phyloP scores from a whole-genome alignment of 2,888 invertebrate genomes.

The Diplolepis rosae region DNA sequence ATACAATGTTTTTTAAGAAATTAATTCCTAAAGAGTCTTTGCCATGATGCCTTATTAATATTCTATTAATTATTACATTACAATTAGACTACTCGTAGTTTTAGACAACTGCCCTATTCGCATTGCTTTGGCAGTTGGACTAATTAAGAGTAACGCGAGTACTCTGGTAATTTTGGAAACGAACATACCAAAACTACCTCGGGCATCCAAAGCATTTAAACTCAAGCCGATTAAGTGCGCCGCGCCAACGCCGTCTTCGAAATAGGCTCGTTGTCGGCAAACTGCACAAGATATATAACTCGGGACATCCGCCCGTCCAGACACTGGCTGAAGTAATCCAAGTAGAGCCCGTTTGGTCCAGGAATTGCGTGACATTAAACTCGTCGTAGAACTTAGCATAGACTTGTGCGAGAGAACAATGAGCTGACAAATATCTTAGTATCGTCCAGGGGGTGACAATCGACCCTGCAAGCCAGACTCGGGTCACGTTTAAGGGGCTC shows the following conservation, averaged over 20 bases:
- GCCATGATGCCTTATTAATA: no score
- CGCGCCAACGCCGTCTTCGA: conserved; percentile 37
- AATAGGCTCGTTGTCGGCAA: conserved; percentile 52
- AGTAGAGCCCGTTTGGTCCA: conserved; percentile 50
- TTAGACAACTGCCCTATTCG: neutral
- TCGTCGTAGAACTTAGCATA: conserved; percentile 61
- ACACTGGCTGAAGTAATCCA: conserved; percentile 46
- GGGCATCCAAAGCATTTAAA: conserved; percentile 50
- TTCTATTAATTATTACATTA: neutral
- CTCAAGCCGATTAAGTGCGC: conserved; percentile 47
- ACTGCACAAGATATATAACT: conserved; percentile 51
- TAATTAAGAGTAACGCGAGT: conserved; percentile 60
- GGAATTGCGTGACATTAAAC: conserved; percentile 73
- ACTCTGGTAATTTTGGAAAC: conserved; percentile 47
- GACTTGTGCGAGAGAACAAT: conserved; percentile 65
- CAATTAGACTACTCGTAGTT: no score
- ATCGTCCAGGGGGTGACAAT: no score
- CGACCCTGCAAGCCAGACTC: no score
- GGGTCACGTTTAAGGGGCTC: no score
- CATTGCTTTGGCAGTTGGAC: conserved; percentile 52
- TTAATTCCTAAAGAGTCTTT: no score
- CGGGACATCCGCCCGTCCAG: conserved; percentile 37
- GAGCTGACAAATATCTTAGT: conserved; percentile 70
- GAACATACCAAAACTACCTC: conserved; percentile 45
- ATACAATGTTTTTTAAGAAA: no score